These are phyloP conservation scores for Colostygia pectinataria DNA, from an alignment of 2,888 invertebrate genomes.

Conservation along the genomic window DNA sequence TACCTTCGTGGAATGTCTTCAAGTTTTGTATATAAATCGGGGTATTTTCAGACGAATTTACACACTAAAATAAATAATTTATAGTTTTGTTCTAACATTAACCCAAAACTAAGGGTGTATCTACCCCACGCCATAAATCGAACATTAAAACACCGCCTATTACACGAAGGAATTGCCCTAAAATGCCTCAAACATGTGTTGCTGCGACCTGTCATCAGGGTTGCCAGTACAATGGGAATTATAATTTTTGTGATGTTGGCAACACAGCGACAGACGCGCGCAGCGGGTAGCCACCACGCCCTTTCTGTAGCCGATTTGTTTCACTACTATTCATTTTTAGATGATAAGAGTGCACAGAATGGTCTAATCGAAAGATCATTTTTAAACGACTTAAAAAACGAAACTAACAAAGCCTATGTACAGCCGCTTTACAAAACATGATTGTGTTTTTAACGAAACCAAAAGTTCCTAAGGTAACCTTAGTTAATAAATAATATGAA, in stretches of 20 bases:
- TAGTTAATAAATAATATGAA: too few relatives aligned
- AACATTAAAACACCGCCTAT: slow-evolving; percentile 79
- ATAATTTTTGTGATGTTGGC: slow-evolving; percentile 75
- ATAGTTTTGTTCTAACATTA: slow-evolving; percentile 40
- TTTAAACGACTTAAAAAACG: too few relatives aligned
- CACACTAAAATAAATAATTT: slow-evolving; percentile 9
- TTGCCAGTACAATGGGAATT: slow-evolving; percentile 75
- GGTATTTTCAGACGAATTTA: too few relatives aligned
- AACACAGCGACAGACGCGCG: slow-evolving; percentile 79
- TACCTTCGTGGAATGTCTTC: too few relatives aligned
- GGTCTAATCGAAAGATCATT: background rate
- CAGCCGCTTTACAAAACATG: too few relatives aligned
- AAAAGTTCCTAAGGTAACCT: too few relatives aligned
- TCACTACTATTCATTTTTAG: slow-evolving; percentile 68
- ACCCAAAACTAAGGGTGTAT: slow-evolving; percentile 52
- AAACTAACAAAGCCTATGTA: too few relatives aligned
- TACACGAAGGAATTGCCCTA: slow-evolving; percentile 77
- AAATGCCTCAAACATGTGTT: slow-evolving; percentile 81
- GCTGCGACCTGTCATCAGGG: slow-evolving; percentile 81
- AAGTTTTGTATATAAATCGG: too few relatives aligned
- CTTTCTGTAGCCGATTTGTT: slow-evolving; percentile 77
- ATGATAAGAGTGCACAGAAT: slow-evolving; percentile 39
- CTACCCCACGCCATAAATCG: slow-evolving; percentile 69
- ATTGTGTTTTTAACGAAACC: too few relatives aligned
- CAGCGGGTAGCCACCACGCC: slow-evolving; percentile 76